Evolutionary conservation across 2,888 invertebrate species (phyloP), one percentile per base, ranked within the genome.

Genomic region (Tetragnatha montana): DNA sequence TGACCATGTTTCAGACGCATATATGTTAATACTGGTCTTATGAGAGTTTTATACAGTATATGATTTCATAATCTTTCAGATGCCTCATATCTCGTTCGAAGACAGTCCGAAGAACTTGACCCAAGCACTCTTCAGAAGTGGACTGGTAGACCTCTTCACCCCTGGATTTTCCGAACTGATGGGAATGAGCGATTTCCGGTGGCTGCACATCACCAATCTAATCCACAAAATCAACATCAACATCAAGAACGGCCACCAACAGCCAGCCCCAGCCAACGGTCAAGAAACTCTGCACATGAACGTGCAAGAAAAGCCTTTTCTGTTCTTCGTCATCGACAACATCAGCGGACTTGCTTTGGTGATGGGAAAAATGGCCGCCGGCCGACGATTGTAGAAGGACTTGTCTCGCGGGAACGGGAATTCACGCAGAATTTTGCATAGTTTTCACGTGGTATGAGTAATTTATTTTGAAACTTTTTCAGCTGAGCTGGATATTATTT

Each of bases 251-350:
- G 86, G 89, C 47, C 84, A 84, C 10, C 89, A 89, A 10, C 81
- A 81, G 21, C 69, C 87, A 21, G 86, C 87, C 22, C 90, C 90
- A 10, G 78, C 90, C n/a, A 90, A 80, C 80, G 90, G 90, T 21
- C 90, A 90, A 84, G 90, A 90, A 84, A 90, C 90, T 6, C 74
- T 90, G 49, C 90, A 90, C 50, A 83, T 90, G 83, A 90, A 81
- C 51, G 73, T 90, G 19, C 83, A 83, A 84, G 90, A 90, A 22
- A 90, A 87, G 49, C 91, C 92, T 6, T 92, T 92, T 84, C 81
- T 92, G 14, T 92, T 91, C 78, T 92, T 92, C 49, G 89, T 92
- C 74, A 88, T 92, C 21, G 92, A 92, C 81, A 92, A 91, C 70
- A 87, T 92, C 47, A 91, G 91, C 49, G 92, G 92, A 70, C 83